Evolutionary conservation across 2,113 vertebrate species (phyloP).

Genomic region (Eira barbara): DNA sequence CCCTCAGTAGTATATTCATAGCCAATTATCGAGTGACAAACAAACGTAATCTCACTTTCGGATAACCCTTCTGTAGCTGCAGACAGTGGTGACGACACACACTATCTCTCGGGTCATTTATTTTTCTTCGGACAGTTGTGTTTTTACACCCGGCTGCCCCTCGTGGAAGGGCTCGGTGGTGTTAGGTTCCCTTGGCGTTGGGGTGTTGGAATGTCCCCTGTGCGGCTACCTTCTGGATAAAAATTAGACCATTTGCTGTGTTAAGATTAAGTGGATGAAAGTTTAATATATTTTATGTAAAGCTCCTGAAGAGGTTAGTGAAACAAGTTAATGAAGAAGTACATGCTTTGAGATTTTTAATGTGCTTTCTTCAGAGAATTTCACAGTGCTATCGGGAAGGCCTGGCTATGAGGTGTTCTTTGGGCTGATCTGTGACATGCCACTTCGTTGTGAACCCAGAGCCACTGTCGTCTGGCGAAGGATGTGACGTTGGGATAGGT

Average conservation of each 20-base stretch:
- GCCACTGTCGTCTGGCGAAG: background rate
- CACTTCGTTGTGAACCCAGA: background rate
- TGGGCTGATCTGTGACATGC: background rate
- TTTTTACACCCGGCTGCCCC: background rate
- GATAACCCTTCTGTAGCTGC: background rate
- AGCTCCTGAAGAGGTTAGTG: background rate
- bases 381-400: background rate
- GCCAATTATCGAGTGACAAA: background rate
- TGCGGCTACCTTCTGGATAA: background rate
- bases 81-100: background rate
- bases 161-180: background rate
- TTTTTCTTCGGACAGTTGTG: background rate
- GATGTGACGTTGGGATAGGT: background rate
- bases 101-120: background rate
- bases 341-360: background rate
- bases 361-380: background rate
- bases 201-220: background rate
- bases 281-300: background rate
- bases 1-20: background rate
- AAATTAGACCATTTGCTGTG: background rate
- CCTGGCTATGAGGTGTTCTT: background rate
- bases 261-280: background rate
- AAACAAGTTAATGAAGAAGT: background rate
- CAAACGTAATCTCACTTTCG: background rate
- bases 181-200: background rate